Evolutionary conservation across 2,113 vertebrate genomes (phyloP), one percentile per base, ranked within the genome.

Genomic region (Colinus virginianus): DNA sequence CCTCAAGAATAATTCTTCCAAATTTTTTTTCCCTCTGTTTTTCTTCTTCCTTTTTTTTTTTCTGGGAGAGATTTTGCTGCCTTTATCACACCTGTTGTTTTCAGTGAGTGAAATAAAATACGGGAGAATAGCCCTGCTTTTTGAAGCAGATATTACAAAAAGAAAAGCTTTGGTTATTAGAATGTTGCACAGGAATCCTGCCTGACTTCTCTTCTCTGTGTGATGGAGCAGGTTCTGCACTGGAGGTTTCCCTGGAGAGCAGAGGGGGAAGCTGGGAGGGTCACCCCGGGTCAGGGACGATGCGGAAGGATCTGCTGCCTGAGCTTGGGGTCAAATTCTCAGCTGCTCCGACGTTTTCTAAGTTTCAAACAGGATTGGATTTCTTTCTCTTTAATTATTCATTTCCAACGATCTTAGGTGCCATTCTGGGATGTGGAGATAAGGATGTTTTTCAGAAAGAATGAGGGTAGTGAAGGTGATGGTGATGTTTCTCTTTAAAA

Each of bases 1-100:
- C 90, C 64, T 89, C 88, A 90, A 92, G 89, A 92, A 94, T 94
- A 95, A 96, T 83, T 95, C 59, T 89, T 91, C 81, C 77, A 16
- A 70, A 94, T 95, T 51, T 94, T 96, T 90, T 90, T 85, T 95
- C 94, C 89, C 84, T 77, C 87, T 71, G 34, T 51, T 53, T 63
- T 42, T 34, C 22, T 38, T 58, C 43, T 78, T 71, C 51, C 59
- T 48, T 25, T 11, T 36, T 38, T 28, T 0, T 64, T 82, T 64
- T 71, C 32, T 19, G 3, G 49, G 36, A 76, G 58, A 43, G 26
- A 25, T 56, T 23, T 56, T 12, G 16, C 34, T 30, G 4, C 42
- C 2, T 0, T 34, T 90, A 48, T 14, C 20, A 23, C 38, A 28
- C n/a, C 23, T 77, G 61, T 72, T 72, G 49, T 23, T 82, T 59